Conservation (phyloP, 1,140 invertebrate species). For the Lepeophtheirus salmonis region DNA sequence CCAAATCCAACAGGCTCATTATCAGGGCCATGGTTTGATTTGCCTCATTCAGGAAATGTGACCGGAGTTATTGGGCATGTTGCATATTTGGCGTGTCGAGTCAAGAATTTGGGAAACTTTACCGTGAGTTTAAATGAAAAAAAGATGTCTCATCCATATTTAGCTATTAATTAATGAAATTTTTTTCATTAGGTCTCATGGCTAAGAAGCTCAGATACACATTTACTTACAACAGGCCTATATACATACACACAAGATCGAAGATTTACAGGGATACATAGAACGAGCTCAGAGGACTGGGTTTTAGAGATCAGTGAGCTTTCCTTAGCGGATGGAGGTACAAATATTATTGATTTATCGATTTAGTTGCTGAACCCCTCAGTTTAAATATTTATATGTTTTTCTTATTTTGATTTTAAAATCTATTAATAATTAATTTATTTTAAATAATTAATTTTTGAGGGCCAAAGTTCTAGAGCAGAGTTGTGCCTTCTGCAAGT, state of each 20-base stretch:
- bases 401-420: too few relatives aligned
- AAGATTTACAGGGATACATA: slow-evolving; percentile 24
- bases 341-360: too few relatives aligned
- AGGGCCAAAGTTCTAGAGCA: too few relatives aligned
- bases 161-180: background rate
- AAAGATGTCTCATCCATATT: background rate
- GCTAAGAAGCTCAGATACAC: slow-evolving; percentile 23
- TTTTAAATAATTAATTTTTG: too few relatives aligned
- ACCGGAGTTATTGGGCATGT: background rate
- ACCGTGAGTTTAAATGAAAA: background rate
- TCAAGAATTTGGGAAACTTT: slow-evolving; percentile 16
- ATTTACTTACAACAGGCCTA: slow-evolving; percentile 24
- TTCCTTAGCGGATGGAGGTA: slow-evolving; percentile 25
- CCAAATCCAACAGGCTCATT: slow-evolving; percentile 15
- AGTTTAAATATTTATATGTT: too few relatives aligned
- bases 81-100: slow-evolving; percentile 6
- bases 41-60: background rate
- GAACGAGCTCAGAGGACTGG: slow-evolving; percentile 28
- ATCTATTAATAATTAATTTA: too few relatives aligned
- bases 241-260: slow-evolving; percentile 24
- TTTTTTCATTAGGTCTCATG: slow-evolving; percentile 23
- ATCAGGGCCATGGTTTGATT: slow-evolving; percentile 17
- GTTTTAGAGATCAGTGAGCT: slow-evolving; percentile 27
- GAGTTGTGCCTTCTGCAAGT: too few relatives aligned
- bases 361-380: too few relatives aligned